Conservation (phyloP, 2,888 invertebrate species). For the Megalurothrips usitatus region DNA sequence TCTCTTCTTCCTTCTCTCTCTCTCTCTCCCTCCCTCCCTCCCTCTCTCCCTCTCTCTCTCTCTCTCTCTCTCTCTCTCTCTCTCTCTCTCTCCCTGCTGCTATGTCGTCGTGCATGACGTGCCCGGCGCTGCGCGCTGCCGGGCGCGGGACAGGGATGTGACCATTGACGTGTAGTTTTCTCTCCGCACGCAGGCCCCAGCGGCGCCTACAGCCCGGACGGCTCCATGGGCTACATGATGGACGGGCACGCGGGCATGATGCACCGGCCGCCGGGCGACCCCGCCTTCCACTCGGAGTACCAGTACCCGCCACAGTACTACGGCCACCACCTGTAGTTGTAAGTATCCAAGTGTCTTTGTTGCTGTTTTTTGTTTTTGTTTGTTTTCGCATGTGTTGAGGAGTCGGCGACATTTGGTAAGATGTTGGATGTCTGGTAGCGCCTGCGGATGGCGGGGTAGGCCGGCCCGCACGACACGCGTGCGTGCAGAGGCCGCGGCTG, state of each 20-base stretch:
- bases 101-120: neutral
- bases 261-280: slow-evolving; percentile 90
- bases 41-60: neutral
- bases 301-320: slow-evolving; percentile 91
- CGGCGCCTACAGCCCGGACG: slow-evolving; percentile 94
- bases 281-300: slow-evolving; percentile 91
- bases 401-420: too few relatives aligned
- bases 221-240: slow-evolving; percentile 96
- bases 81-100: neutral
- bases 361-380: too few relatives aligned
- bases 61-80: neutral
- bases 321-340: slow-evolving; percentile 77
- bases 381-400: too few relatives aligned
- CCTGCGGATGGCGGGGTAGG: too few relatives aligned
- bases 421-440: too few relatives aligned
- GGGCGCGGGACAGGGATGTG: slow-evolving; percentile 53
- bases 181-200: slow-evolving; percentile 91
- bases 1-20: too few relatives aligned
- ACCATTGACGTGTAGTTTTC: slow-evolving; percentile 64
- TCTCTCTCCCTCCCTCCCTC: neutral
- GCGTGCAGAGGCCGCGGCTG: too few relatives aligned
- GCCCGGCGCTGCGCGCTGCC: slow-evolving; percentile 40
- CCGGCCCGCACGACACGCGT: too few relatives aligned
- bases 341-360: neutral
- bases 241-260: slow-evolving; percentile 94